These are phyloP conservation scores for Lasioglossum baleicum DNA, from an alignment of 1,140 invertebrate genomes.

Conservation along the genomic window DNA sequence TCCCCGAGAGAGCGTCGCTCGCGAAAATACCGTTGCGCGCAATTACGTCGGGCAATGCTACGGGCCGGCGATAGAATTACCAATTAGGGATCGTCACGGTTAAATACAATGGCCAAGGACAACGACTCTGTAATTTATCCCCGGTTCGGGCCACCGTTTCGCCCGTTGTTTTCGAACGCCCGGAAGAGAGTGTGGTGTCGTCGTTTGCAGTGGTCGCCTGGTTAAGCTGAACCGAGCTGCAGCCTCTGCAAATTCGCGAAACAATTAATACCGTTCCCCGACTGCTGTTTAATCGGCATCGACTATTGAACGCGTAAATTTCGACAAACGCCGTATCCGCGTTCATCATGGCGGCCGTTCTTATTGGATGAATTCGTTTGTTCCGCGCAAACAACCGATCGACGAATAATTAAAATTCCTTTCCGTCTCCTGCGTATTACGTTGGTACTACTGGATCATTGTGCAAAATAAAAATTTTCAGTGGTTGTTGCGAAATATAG, in stretches of 20 bases:
- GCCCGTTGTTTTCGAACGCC: slow-evolving; percentile 28
- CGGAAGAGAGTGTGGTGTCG: slow-evolving; percentile 2
- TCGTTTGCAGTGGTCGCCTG: neutral
- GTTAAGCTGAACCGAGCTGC: slow-evolving; percentile 14
- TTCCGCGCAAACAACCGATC: no score
- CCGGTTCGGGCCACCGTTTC: slow-evolving; percentile 57
- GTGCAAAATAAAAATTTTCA: no score
- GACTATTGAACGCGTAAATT: neutral
- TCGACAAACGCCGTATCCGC: slow-evolving; percentile 1
- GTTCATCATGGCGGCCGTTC: neutral
- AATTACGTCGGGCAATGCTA: slow-evolving; percentile 31
- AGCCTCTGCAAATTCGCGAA: slow-evolving; percentile 36
- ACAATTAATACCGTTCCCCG: slow-evolving; percentile 58
- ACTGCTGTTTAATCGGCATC: slow-evolving; percentile 20
- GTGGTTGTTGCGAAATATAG: no score
- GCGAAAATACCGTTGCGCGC: slow-evolving; percentile 27
- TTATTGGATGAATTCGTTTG: neutral
- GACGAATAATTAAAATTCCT: no score
- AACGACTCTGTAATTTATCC: slow-evolving; percentile 77
- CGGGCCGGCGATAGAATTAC: slow-evolving; percentile 38
- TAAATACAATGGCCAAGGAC: slow-evolving; percentile 74
- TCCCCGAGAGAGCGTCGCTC: neutral
- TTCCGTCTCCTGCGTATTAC: no score
- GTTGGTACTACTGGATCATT: no score
- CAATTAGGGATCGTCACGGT: slow-evolving; percentile 75